Conservation (phyloP, 2,888 invertebrate species). For the Syrista parreyssii region DNA sequence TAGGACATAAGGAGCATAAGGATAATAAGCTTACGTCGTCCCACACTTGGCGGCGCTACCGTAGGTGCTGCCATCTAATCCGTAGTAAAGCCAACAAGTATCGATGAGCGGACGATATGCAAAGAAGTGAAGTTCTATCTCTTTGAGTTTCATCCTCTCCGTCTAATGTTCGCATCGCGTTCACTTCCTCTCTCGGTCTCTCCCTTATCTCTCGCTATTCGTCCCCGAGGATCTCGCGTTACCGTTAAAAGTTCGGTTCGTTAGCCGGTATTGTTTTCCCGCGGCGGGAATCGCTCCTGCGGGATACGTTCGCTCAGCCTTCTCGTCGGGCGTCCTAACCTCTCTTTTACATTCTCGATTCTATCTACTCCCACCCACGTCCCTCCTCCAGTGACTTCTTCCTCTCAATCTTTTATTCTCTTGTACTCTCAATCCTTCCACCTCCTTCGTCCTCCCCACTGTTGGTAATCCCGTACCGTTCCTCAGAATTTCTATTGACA, state of each 20-base stretch:
- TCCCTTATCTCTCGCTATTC: conserved; percentile 1
- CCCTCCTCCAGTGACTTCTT: not conserved
- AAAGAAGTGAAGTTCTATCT: conserved; percentile 4
- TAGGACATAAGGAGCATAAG: conserved; percentile 28
- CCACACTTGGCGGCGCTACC: conserved; percentile 14
- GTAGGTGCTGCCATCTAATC: conserved; percentile 21
- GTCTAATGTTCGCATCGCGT: not conserved
- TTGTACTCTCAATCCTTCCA: not conserved
- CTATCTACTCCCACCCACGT: not conserved
- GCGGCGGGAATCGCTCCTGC: conserved; percentile 2
- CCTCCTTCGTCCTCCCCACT: not conserved
- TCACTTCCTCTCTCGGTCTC: not conserved
- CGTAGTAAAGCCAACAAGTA: conserved; percentile 23
- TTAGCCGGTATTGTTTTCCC: conserved; percentile 1
- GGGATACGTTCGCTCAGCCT: not conserved
- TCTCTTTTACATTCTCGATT: not conserved
- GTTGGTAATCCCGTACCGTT: not conserved
- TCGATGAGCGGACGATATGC: conserved; percentile 24
- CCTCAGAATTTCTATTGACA: not conserved
- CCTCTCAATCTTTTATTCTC: not conserved
- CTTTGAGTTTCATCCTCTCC: not conserved
- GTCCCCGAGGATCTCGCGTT: conserved; percentile 5
- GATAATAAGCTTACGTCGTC: conserved; percentile 26
- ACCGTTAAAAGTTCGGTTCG: conserved; percentile 4
- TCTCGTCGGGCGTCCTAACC: not conserved